Evolutionary conservation across 2,888 invertebrate species (phyloP), one percentile per base, ranked within the genome.

Genomic region (Hipparchia semele): DNA sequence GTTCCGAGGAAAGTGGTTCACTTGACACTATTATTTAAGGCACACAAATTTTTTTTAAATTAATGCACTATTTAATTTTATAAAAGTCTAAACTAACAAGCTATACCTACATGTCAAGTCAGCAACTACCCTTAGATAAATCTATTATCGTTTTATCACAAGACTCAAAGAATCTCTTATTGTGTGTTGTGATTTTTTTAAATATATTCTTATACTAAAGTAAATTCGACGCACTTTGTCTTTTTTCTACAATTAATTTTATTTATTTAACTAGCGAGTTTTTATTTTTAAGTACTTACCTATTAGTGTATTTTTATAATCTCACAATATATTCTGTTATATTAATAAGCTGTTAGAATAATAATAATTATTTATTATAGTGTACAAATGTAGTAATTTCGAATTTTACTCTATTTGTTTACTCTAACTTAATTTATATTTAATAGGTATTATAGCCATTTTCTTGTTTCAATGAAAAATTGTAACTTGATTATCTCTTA

Each of bases 321-420:
- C 45, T 46, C 45, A 45, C 7, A 59, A 13, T 59, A 7, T 39
- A n/a, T n/a, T 6, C 12, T 56, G n/a, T 51, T 39, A 61, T 61
- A n/a, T 45, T 7, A 10, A 6, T 61, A 45, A 45, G 10, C 45
- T 39, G 60, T 39, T 64, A 49, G 13, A 49, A 13, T 0, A 64
- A 49, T 49, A 49, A 49, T 49, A 2, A 49, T 56, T 54, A 54
- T 54, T 54, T 64, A 64, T 49, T 64, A 9, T 51, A 64, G 64
- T 49, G 49, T 49, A 49, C 9, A 64, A 49, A 33, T 49, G n/a
- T 61, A 46, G n/a, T 51, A 23, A 61, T 60, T 56, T 56, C n/a
- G 6, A 56, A 7, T 6, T 46, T 46, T 46, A 46, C 23, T 23
- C 23, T 46, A 4, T 46, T 46, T 6, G 13, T 13, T 56, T 56